Evolutionary conservation across 2,113 vertebrate genomes (phyloP).

Genomic region (Syngnathus typhle): DNA sequence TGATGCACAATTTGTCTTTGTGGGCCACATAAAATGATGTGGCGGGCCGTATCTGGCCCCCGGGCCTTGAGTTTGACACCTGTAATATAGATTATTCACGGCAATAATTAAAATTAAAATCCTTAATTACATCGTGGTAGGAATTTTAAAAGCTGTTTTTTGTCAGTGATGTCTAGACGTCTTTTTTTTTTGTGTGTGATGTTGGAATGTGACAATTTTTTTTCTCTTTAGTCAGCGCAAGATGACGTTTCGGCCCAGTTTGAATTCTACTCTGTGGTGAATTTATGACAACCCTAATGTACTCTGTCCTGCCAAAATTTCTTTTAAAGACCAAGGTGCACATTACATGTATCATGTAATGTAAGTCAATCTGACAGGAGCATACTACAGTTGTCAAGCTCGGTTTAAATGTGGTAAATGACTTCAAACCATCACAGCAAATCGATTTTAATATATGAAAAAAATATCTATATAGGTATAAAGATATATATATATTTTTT

Average conservation of each 20-base stretch:
- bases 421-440: neutral
- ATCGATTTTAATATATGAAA: neutral
- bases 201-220: slow-evolving; percentile 27
- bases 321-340: slow-evolving; percentile 9
- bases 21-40: too few species aligned
- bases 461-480: too few species aligned
- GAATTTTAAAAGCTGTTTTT: slow-evolving; percentile 8
- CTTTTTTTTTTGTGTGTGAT: slow-evolving; percentile 17
- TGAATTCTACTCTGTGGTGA: slow-evolving; percentile 7
- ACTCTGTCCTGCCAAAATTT: neutral
- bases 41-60: too few species aligned
- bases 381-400: neutral
- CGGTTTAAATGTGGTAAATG: neutral
- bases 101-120: slow-evolving; percentile 13
- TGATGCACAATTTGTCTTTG: too few species aligned
- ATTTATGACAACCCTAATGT: slow-evolving; percentile 8
- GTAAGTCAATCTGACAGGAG: slow-evolving; percentile 10
- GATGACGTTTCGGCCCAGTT: slow-evolving; percentile 13
- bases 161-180: slow-evolving; percentile 7
- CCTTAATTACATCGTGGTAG: slow-evolving; percentile 6
- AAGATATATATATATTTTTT: too few species aligned
- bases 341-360: slow-evolving; percentile 7
- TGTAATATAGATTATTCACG: slow-evolving; percentile 9
- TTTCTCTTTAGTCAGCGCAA: neutral
- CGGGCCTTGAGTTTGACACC: too few species aligned